A percentile compares a stretch with the other conserved stretches of the same genome.
Conservation (phyloP, 2,888 invertebrate species). For the Protophormia terraenovae region DNA sequence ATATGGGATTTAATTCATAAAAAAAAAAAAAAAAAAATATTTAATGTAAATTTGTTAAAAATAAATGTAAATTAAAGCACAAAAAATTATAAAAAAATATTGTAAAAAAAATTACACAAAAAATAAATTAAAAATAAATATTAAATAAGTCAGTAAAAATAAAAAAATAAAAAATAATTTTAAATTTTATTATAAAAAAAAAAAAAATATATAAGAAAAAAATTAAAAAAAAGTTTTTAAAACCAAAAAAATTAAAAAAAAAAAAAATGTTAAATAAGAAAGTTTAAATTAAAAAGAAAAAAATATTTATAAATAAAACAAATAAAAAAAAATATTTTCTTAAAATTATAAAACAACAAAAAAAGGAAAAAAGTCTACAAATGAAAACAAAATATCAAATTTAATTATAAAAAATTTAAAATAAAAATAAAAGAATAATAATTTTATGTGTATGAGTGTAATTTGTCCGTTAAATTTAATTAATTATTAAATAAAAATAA, state of each 20-base stretch:
- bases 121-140: conserved; percentile 27
- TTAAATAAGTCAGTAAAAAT: too few relatives aligned
- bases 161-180: conserved; percentile 43
- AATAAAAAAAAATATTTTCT: conserved; percentile 55
- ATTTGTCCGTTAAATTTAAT: conserved; percentile 75
- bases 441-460: conserved; percentile 73
- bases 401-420: conserved; percentile 19
- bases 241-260: conserved; percentile 30
- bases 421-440: conserved; percentile 12
- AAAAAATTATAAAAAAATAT: conserved; percentile 47
- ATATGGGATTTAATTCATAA: conserved; percentile 50
- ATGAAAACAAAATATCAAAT: conserved; percentile 60
- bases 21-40: conserved; percentile 59
- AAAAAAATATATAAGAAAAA: conserved; percentile 64
- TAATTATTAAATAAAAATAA: not conserved
- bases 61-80: conserved; percentile 61
- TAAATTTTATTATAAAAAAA: conserved; percentile 68
- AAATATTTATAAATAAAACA: conserved; percentile 49
- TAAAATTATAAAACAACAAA: conserved; percentile 56
- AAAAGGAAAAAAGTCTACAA: conserved; percentile 47
- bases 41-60: conserved; percentile 61
- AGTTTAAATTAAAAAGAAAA: too few relatives aligned
- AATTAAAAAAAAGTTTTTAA: conserved; percentile 49
- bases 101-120: conserved; percentile 47
- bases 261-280: conserved; percentile 13